Conservation (phyloP, 2,113 vertebrate species). For the Alethe diademata region DNA sequence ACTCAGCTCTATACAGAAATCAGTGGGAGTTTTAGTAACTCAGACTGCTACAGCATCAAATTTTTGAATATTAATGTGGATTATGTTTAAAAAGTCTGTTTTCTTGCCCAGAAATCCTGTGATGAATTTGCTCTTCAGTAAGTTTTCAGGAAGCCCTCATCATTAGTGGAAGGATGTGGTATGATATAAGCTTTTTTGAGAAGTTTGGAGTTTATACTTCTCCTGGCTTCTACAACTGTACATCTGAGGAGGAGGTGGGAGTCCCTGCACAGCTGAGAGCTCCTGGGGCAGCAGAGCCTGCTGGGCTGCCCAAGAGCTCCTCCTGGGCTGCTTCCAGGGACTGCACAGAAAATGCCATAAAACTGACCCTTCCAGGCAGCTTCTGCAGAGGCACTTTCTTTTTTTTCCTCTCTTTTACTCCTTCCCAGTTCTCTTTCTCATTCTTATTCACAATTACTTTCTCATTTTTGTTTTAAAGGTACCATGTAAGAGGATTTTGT, state of each 20-base stretch:
- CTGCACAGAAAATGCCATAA: background rate
- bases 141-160: slow-evolving; percentile 5
- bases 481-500: background rate
- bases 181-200: background rate
- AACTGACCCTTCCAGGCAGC: background rate
- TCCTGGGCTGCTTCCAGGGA: background rate
- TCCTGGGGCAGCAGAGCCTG: background rate
- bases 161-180: background rate
- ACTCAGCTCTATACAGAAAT: background rate
- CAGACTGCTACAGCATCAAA: background rate
- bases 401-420: background rate
- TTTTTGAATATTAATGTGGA: background rate
- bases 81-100: background rate
- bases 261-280: background rate
- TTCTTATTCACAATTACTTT: background rate
- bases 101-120: slow-evolving; percentile 1
- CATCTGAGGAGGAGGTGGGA: background rate
- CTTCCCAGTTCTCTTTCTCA: background rate
- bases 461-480: background rate
- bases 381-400: background rate
- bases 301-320: background rate
- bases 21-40: slow-evolving; percentile 17
- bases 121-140: background rate
- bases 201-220: background rate
- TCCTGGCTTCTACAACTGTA: background rate